Evolutionary conservation across 2,797 vertebrate genomes (phyloP).

Genomic region (Enteromius radiatus): DNA sequence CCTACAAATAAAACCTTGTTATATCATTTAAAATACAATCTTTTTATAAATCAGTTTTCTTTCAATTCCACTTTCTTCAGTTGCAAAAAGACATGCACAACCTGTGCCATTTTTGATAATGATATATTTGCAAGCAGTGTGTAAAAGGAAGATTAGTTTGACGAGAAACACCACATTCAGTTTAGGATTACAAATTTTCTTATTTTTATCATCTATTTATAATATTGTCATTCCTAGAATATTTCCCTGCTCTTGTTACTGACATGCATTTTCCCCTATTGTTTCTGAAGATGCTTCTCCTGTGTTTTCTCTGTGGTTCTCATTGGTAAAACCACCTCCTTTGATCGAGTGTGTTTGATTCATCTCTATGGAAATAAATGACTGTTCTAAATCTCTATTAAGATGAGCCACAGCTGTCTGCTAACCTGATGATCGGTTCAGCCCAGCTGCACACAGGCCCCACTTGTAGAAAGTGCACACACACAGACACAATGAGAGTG

Average conservation of each 20-base stretch:
- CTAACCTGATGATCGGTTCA: constrained; percentile 4
- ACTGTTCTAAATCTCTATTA: constrained; percentile 28
- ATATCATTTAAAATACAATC: neutral
- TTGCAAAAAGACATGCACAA: neutral
- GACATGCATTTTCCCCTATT: neutral
- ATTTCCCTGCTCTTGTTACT: neutral
- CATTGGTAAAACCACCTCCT: neutral
- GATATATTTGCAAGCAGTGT: too few species aligned
- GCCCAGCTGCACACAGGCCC: neutral
- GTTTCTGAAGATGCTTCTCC: neutral
- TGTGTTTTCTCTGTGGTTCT: neutral
- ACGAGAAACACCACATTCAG: too few species aligned
- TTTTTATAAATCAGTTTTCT: neutral
- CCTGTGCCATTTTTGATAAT: too few species aligned
- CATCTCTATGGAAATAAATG: constrained; percentile 45
- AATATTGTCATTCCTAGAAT: neutral
- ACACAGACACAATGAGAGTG: neutral
- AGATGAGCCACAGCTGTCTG: constrained; percentile 40
- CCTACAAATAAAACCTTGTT: neutral
- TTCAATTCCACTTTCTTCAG: neutral
- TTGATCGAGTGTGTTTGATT: constrained; percentile 18
- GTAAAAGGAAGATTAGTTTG: too few species aligned
- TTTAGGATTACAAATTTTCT: too few species aligned
- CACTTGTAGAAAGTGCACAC: constrained; percentile 8
- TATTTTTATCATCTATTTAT: neutral